These are phyloP conservation scores for Clivina fossor DNA, from an alignment of 2,888 invertebrate genomes.

Conservation along the genomic window DNA sequence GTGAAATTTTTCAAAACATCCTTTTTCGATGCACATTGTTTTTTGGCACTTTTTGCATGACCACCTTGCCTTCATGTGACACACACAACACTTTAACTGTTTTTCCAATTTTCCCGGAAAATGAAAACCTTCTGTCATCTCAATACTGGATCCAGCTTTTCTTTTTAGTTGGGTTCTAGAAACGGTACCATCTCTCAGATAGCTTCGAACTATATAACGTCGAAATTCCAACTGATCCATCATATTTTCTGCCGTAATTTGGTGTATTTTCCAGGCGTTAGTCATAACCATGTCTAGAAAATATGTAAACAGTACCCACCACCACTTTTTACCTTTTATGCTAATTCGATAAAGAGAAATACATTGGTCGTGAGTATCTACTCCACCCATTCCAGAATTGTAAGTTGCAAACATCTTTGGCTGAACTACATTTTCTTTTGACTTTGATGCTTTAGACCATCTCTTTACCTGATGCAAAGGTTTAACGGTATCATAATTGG, in stretches of 20 bases:
- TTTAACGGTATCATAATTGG: conserved; percentile 32
- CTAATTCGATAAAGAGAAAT: conserved; percentile 22
- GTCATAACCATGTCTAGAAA: conserved; percentile 27
- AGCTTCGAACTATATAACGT: too few species aligned
- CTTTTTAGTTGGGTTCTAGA: too few species aligned
- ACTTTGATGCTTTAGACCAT: conserved; percentile 15
- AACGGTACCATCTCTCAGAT: too few species aligned
- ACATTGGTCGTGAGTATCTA: conserved; percentile 25
- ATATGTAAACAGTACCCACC: conserved; percentile 25
- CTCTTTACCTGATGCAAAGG: conserved; percentile 31
- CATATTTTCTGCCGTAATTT: neutral
- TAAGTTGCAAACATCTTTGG: conserved; percentile 19
- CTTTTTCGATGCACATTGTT: too few species aligned
- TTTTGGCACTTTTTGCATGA: too few species aligned
- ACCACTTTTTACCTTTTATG: conserved; percentile 31
- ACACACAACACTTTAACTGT: too few species aligned
- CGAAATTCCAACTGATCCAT: neutral
- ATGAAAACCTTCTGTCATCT: too few species aligned
- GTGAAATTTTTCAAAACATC: too few species aligned
- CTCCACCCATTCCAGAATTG: conserved; percentile 33
- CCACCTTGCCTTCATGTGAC: too few species aligned
- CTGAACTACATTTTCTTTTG: conserved; percentile 11
- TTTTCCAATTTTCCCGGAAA: too few species aligned
- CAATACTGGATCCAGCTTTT: too few species aligned
- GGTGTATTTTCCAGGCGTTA: conserved; percentile 20